Base-by-base conservation (phyloP, 2,888 invertebrate species). In the Clanis bilineata region DNA sequence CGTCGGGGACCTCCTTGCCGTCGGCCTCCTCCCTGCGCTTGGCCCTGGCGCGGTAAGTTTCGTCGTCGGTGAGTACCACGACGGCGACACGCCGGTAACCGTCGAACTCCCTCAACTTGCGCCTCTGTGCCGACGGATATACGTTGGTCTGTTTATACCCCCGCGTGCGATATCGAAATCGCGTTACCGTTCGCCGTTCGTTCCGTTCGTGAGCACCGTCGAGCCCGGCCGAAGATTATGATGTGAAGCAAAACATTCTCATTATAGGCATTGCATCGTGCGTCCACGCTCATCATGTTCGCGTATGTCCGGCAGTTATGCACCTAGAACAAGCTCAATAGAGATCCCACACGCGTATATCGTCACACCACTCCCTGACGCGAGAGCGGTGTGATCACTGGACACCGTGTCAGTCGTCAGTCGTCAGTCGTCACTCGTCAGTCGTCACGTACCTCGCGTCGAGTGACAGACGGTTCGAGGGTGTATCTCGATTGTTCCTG, bases 31-130 rank as follows among this genome's bases (percentile, higher is more conserved):
- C 96, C 87, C 97, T 95, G 86, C 94, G 94, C 80, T 98, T 95
- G 82, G 94, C 94, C 91, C 97, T 95, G 93, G 96, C 97, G 89
- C 97, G 97, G 82, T 83, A 87, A 18, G 82, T 82, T 73, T 95
- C 95, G 86, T 98, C 98, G 83, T 96, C 97, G 76, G 96, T 95
- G 77, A 98, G 97, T 85, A 99, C 95, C 88, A 98, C 95, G 88
- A 99, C 97, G 88, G 98, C 96, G 81, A 98, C 96, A 86, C 96
- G 96, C 88, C 97, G 96, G 94, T 96, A 96, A 85, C 97, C 97
- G 92, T 96, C 96, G 94, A 98, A 99, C 90, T 97, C 96, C 93
- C 97, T 96, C 96, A 99, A 96, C 95, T 99, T 99, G 93, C 98
- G 97, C 92, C 97, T 96, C 94, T 99, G 98, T 84, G 97, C 97